Evolutionary conservation across 2,797 vertebrate species (phyloP).

Genomic region (Tauraco hartlaubi): DNA sequence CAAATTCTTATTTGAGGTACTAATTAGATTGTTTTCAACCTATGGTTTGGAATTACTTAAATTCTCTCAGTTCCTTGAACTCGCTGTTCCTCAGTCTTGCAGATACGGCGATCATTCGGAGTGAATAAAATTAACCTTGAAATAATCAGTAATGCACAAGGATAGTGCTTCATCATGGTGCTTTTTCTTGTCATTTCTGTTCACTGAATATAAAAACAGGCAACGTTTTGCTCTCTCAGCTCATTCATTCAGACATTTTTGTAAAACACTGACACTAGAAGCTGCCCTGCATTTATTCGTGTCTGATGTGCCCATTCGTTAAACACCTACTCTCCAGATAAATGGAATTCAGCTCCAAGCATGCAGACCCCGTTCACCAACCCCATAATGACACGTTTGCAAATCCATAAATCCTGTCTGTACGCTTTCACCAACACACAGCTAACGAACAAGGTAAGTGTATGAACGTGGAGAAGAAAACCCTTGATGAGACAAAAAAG

Average conservation of each 20-base stretch:
- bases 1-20: background rate
- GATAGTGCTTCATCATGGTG: background rate
- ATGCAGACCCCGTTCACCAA: background rate
- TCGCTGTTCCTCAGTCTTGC: background rate
- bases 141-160: background rate
- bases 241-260: conserved; percentile 30
- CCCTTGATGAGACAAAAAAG: background rate
- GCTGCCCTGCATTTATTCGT: conserved; percentile 19
- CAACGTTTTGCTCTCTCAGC: background rate
- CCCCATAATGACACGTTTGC: background rate
- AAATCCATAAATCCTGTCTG: conserved; percentile 11
- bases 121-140: conserved; percentile 1
- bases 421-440: background rate
- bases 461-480: background rate
- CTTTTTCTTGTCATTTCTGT: conserved; percentile 25
- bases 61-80: background rate
- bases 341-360: conserved; percentile 32
- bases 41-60: background rate
- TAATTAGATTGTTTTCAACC: background rate
- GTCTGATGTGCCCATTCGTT: conserved; percentile 21
- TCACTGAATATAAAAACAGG: conserved; percentile 15
- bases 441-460: background rate
- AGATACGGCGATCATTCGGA: rapidly evolving
- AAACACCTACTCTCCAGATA: conserved; percentile 37
- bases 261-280: conserved; percentile 22